A percentile compares a stretch with the other conserved stretches of the same genome.
These are phyloP conservation scores for Disparrhopalites patrizii DNA, from an alignment of 2,888 invertebrate species.

Conservation along the genomic window DNA sequence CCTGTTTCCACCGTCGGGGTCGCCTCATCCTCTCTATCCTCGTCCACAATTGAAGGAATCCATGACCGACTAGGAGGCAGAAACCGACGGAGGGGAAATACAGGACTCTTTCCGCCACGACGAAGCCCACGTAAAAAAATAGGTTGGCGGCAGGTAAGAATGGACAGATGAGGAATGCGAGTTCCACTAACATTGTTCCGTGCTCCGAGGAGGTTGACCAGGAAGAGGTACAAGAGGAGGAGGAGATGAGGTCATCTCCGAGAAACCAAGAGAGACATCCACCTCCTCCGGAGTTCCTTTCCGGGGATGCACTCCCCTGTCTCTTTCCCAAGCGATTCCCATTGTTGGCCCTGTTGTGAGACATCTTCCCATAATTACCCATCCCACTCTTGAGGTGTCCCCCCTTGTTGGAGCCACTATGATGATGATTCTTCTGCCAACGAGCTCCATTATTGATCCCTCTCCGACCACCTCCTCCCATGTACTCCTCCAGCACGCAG, in stretches of 20 bases:
- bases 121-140: slow-evolving; percentile 97
- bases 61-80: slow-evolving; percentile 79
- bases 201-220: slow-evolving; percentile 4
- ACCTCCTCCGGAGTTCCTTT: no score
- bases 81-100: slow-evolving; percentile 95
- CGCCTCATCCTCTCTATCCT: slow-evolving; percentile 51
- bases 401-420: neutral
- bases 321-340: no score
- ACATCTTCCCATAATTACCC: neutral
- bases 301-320: no score
- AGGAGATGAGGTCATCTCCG: no score
- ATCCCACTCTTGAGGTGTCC: neutral
- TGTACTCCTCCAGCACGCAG: no score
- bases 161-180: slow-evolving; percentile 76
- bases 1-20: slow-evolving; percentile 48
- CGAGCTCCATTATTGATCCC: no score
- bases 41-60: slow-evolving; percentile 59
- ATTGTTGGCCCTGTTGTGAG: neutral
- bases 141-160: slow-evolving; percentile 94
- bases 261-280: no score
- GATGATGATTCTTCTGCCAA: no score
- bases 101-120: slow-evolving; percentile 91
- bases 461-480: no score
- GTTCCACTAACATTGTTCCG: slow-evolving; percentile 58
- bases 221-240: neutral